Evolutionary conservation across 2,888 invertebrate species (phyloP).

Genomic region (Leptothorax acervorum): DNA sequence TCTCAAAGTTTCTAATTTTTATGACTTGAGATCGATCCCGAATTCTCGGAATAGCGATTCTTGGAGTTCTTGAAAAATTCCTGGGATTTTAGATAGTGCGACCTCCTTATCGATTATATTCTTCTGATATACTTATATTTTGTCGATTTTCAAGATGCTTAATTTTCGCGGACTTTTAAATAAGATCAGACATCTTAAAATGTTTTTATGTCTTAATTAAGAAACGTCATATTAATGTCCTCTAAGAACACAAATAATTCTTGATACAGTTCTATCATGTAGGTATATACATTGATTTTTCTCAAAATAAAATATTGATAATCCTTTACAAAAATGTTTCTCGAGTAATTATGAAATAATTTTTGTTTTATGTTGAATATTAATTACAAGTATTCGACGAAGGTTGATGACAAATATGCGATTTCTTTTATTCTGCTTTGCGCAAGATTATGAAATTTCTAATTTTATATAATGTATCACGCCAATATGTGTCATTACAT

Average conservation of each 20-base stretch:
- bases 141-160: background rate
- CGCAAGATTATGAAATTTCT: conserved; percentile 64
- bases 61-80: background rate
- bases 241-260: too few relatives aligned
- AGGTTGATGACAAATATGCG: too few relatives aligned
- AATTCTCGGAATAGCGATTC: too few relatives aligned
- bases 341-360: background rate
- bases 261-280: too few relatives aligned
- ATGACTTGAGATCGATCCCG: too few relatives aligned
- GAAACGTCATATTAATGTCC: too few relatives aligned
- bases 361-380: background rate
- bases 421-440: conserved; percentile 48
- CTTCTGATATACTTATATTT: background rate
- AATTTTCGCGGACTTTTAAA: background rate
- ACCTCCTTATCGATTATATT: too few relatives aligned
- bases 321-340: too few relatives aligned
- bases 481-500: conserved; percentile 56
- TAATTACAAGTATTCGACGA: background rate
- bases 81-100: background rate
- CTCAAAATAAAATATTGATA: too few relatives aligned
- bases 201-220: too few relatives aligned
- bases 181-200: too few relatives aligned
- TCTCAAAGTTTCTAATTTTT: background rate
- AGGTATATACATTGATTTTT: too few relatives aligned
- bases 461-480: conserved; percentile 65